Evolutionary conservation across 2,113 vertebrate species (phyloP).

Genomic region (Beaufortia kweichowensis): DNA sequence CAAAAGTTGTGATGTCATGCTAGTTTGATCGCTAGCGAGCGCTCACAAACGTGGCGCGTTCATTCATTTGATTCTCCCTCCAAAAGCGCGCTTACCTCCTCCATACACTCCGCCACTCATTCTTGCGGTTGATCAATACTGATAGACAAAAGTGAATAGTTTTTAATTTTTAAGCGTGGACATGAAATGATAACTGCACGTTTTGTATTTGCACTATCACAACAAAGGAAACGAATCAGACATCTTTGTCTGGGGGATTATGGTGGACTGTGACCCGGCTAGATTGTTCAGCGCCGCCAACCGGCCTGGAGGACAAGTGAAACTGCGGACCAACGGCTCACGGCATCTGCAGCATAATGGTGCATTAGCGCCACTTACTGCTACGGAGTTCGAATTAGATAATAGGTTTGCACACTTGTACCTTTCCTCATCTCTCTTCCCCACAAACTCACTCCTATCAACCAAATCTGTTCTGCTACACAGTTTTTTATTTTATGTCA

Average conservation of each 20-base stretch:
- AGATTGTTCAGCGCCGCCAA: conserved; percentile 1
- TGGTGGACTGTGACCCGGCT: background rate
- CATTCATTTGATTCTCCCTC: conserved; percentile 45
- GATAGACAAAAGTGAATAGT: background rate
- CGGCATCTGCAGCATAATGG: too few relatives aligned
- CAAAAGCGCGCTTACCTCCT: conserved; percentile 72
- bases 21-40: conserved; percentile 50
- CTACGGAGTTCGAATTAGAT: too few relatives aligned
- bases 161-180: background rate
- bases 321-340: too few relatives aligned
- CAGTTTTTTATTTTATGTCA: too few relatives aligned
- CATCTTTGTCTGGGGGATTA: conserved; percentile 20
- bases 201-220: conserved; percentile 34
- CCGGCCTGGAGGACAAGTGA: background rate
- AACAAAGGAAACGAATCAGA: conserved; percentile 52
- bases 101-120: conserved; percentile 83
- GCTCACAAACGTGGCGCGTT: conserved; percentile 59
- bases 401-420: too few relatives aligned
- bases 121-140: conserved; percentile 28
- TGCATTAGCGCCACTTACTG: too few relatives aligned
- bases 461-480: too few relatives aligned
- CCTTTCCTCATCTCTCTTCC: too few relatives aligned
- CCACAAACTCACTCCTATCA: too few relatives aligned
- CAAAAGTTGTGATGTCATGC: background rate
- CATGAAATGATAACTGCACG: background rate